Percentiles rank a stretch among this genome's conserved stretches.
phyloP scores from a whole-genome alignment of 2,797 vertebrate species.

The Odontamblyopus rebecca region DNA sequence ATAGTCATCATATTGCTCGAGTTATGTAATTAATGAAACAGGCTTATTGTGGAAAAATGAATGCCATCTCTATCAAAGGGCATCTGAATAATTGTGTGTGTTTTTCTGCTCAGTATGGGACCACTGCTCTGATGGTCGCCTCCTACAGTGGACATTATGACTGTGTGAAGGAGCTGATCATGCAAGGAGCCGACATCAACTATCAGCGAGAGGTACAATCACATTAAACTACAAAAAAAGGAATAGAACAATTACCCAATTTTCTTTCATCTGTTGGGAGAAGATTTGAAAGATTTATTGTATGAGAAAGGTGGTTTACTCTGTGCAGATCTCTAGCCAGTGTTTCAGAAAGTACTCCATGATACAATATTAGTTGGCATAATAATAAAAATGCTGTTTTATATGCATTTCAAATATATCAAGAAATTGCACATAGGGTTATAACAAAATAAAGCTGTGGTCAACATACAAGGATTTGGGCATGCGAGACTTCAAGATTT shows the following conservation, averaged over 20 bases:
- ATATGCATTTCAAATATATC: neutral
- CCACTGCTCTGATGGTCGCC: slow-evolving; percentile 94
- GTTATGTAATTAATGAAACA: too few relatives aligned
- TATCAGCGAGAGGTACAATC: slow-evolving; percentile 91
- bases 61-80: neutral
- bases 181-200: slow-evolving; percentile 97
- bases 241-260: neutral
- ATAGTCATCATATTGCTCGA: neutral
- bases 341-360: neutral
- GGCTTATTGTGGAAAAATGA: neutral
- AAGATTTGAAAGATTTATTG: too few relatives aligned
- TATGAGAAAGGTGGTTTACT: too few relatives aligned
- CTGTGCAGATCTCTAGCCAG: neutral
- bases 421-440: too few relatives aligned
- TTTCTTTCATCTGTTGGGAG: neutral
- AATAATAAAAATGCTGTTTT: neutral
- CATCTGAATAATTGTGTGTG: neutral
- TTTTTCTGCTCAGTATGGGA: slow-evolving; percentile 81
- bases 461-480: too few relatives aligned
- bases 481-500: too few relatives aligned
- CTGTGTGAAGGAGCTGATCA: slow-evolving; percentile 88
- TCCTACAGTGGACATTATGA: slow-evolving; percentile 89
- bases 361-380: neutral
- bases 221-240: too few relatives aligned
- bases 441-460: too few relatives aligned